Base-by-base conservation (phyloP, 2,113 vertebrate genomes). In the Lota lota region DNA sequence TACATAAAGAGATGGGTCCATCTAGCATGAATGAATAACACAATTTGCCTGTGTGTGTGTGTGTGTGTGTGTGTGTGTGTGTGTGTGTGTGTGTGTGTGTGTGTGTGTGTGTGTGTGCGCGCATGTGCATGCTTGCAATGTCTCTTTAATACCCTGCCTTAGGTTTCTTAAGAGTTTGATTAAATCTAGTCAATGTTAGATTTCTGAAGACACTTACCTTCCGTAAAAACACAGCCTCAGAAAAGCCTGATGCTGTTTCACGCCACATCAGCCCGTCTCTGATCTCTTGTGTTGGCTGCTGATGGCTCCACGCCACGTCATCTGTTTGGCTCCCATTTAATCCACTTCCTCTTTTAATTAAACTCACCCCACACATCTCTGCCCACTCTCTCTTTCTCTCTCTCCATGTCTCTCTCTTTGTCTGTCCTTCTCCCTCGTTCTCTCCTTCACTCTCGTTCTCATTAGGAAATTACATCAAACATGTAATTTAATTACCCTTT, bases 1-100 rank as follows among this genome's bases (percentile, higher is more conserved):
- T 91, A 86, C 68, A 77, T 92, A 90, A 91, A 88, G 80, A 74
- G 75, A 87, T 64, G 66, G 59, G 58, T 68, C 72, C 65, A 70
- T 78, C 64, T 40, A 33, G 47, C 14, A 73, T 67, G 71, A 83
- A 82, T 71, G 47, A 47, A 47, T 47, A 33, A 69, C 51, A n/a
- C n/a, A 60, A 65, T 75, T 64, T 78, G 60, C 14, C 15, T 28
- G 22, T 12, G 10, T 21, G 5, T n/a, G 2, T 21, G 5, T 21
- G 65, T 57, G 21, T 22, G 12, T 56, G 50, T 18, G 0, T 68
- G 59, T 21, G 33, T 56, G 64, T 33, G 17, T 22, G 64, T 56
- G 11, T 56, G 21, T 56, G 28, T 67, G 57, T 64, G 64, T 73
- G 28, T n/a, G 3, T 8, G 65, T 33, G 21, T 22, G 17, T 22